Base-by-base conservation (phyloP, 2,888 invertebrate species). In the Geotrupes spiniger region DNA sequence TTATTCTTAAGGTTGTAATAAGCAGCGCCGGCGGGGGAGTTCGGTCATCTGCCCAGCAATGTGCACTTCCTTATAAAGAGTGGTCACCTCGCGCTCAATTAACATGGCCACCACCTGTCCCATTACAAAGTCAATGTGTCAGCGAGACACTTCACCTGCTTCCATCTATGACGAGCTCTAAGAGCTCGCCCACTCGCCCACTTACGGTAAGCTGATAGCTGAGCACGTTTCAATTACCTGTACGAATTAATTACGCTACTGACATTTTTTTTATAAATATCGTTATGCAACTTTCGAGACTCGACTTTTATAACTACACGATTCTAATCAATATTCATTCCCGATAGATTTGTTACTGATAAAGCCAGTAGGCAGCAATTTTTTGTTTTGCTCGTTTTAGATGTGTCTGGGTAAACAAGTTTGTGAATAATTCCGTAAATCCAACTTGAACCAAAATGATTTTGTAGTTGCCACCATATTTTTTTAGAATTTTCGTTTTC, bases 41-140 rank as follows among this genome's bases (percentile, higher is more conserved):
- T 69, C 67, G 54, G 46, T 69, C 67, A 66, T 66, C 68, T 66
- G 67, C 65, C 63, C 56, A 59, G 62, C 66, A 66, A 67, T 65
- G 68, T 66, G 68, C 63, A 65, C 60, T 64, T 66, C 65, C 65
- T 65, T 66, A 66, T 64, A 65, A 59, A 63, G 64, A 61, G 57
- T 64, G 65, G 64, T 66, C 65, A 65, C 62, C 62, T 64, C 63
- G 57, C 54, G 56, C 59, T 63, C 65, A 65, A 66, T 66, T 65
- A 68, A 65, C 64, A 63, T 62, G 59, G 57, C 55, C 53, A 52
- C 62, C 65, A 64, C 62, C 66, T 66, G 64, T 65, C 48, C 61
- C 62, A 64, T 65, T 66, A 64, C 60, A 60, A 60, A 64, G 63
- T 63, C 64, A 62, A 62, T 59, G 62, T 63, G 63, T 62, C 63